Evolutionary conservation across 2,888 invertebrate genomes (phyloP), one percentile per base, ranked within the genome.

Genomic region (Agonopterix heracliana): DNA sequence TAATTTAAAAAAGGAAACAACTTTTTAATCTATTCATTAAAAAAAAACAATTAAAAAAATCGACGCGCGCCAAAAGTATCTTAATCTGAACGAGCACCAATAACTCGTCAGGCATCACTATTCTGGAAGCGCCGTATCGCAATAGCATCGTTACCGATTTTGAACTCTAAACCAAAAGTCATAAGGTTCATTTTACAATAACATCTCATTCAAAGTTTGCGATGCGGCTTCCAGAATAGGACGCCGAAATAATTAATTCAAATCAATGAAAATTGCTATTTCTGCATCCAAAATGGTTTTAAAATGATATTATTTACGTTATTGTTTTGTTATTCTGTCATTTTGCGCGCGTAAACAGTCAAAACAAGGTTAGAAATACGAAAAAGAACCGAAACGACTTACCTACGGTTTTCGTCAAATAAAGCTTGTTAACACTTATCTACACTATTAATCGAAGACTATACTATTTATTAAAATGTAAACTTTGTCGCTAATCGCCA

Each of bases 181-280:
- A 56, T 77, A 82, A 66, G 64, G 68, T 60, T 54, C 48, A 77
- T 54, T 68, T 65, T 78, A 48, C 61, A 57, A 60, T 62, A 64
- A 52, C 57, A 59, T 50, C 49, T 50, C 49, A 51, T 36, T 52
- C 56, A 50, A 51, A 48, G 48, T 53, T 54, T 66, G 59, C 63
- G 64, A 76, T 61, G 59, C 68, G 57, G 75, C 72, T 68, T 69
- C 51, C 68, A 75, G 83, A 85, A 81, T 85, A 83, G 57, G 59
- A 57, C 67, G 59, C 57, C 52, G 13, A 47, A 60, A 69, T 79
- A 77, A 76, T 74, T 71, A 72, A 66, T 68, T 61, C 62, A 55
- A 52, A 58, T 57, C 50, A 57, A 61, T 61, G 55, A 68, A 65
- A 68, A 64, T 63, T 57, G 48, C 57, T 60, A 44, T 36, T 41